A percentile compares a stretch with the other conserved stretches of the same genome.
phyloP scores from a whole-genome alignment of 2,888 invertebrate species.

The Trisateles emortualis region DNA sequence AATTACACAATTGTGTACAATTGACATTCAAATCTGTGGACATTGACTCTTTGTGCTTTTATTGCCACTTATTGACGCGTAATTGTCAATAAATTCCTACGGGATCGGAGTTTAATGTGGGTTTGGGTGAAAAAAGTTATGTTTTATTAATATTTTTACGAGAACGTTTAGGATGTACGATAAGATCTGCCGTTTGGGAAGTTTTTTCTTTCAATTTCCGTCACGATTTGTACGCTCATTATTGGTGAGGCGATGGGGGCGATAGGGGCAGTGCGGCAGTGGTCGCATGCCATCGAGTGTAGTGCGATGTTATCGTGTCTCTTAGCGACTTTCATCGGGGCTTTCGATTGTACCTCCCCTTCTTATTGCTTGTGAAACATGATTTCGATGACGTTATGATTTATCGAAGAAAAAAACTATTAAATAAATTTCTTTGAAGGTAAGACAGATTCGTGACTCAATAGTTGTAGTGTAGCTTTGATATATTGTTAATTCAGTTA shows the following conservation, averaged over 20 bases:
- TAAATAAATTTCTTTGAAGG: slow-evolving; percentile 39
- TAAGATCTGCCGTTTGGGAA: slow-evolving; percentile 85
- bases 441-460: slow-evolving; percentile 62
- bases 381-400: slow-evolving; percentile 80
- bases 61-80: slow-evolving; percentile 86
- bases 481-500: slow-evolving; percentile 50
- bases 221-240: slow-evolving; percentile 86
- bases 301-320: slow-evolving; percentile 80
- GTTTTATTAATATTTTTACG: slow-evolving; percentile 88
- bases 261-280: slow-evolving; percentile 75
- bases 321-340: slow-evolving; percentile 84
- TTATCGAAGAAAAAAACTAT: slow-evolving; percentile 66
- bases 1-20: slow-evolving; percentile 86
- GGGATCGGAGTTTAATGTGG: slow-evolving; percentile 86
- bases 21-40: slow-evolving; percentile 86
- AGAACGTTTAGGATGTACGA: slow-evolving; percentile 83
- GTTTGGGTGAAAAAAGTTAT: slow-evolving; percentile 87
- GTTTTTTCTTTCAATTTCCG: slow-evolving; percentile 87
- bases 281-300: slow-evolving; percentile 77
- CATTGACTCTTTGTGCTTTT: slow-evolving; percentile 84
- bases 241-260: slow-evolving; percentile 83
- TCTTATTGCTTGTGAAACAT: slow-evolving; percentile 72
- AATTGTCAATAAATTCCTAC: slow-evolving; percentile 87
- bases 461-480: slow-evolving; percentile 51
- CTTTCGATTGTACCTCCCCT: slow-evolving; percentile 70